Evolutionary conservation across 2,113 vertebrate genomes (phyloP).

Genomic region (Rhinolophus sinicus): DNA sequence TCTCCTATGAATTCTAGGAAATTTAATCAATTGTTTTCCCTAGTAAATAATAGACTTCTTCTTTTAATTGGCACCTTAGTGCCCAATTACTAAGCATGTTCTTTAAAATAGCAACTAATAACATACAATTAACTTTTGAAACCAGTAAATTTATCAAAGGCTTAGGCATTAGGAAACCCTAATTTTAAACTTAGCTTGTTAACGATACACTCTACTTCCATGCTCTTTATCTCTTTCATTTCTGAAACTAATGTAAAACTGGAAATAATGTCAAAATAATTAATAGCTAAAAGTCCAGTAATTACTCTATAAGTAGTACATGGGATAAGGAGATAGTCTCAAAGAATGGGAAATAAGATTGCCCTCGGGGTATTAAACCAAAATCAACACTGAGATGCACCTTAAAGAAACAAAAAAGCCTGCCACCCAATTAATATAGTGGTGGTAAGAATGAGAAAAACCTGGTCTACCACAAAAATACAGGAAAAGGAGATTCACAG

Average conservation of each 20-base stretch:
- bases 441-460: background rate
- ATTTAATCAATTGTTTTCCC: slow-evolving; percentile 63
- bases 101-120: slow-evolving; percentile 73
- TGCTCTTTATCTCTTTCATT: background rate
- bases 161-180: slow-evolving; percentile 1
- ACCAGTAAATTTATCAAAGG: slow-evolving; percentile 33
- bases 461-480: background rate
- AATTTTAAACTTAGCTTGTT: background rate
- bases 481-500: background rate
- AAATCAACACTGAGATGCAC: slow-evolving; percentile 13
- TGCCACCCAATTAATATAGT: background rate
- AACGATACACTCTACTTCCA: background rate
- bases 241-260: slow-evolving; percentile 22
- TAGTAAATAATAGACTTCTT: slow-evolving; percentile 17
- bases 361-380: background rate
- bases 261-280: slow-evolving; percentile 33
- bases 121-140: slow-evolving; percentile 68
- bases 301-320: background rate
- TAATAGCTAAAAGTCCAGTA: background rate
- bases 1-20: slow-evolving; percentile 64
- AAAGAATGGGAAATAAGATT: background rate
- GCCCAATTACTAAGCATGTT: slow-evolving; percentile 70
- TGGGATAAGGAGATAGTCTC: background rate
- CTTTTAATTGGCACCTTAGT: slow-evolving; percentile 69
- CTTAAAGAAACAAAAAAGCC: background rate